Conservation (phyloP, 2,797 vertebrate species). For the Gymnoscopelus braueri region DNA sequence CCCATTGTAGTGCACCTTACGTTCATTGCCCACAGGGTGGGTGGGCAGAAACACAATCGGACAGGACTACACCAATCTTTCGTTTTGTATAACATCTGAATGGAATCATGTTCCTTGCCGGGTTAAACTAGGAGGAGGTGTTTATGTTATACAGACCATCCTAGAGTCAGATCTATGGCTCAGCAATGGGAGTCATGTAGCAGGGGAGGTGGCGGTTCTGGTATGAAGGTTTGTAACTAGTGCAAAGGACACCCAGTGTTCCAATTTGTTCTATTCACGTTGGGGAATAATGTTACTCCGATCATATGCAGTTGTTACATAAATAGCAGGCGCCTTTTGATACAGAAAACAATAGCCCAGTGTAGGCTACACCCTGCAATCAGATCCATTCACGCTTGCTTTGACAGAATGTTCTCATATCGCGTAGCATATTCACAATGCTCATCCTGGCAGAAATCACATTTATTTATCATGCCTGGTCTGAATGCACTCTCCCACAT, state of each 20-base stretch:
- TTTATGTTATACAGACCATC: not conserved
- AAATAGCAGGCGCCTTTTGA: constrained; percentile 13
- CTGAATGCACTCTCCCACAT: constrained; percentile 45
- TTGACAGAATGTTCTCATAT: constrained; percentile 15
- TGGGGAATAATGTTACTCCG: too few relatives aligned
- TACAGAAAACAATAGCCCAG: constrained; percentile 9
- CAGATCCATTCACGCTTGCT: constrained; percentile 22
- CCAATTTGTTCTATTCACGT: too few relatives aligned
- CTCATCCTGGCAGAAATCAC: constrained; percentile 34
- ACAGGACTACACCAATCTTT: constrained; percentile 23
- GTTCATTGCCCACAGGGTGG: constrained; percentile 51
- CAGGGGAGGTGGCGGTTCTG: not conserved
- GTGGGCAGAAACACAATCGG: constrained; percentile 60
- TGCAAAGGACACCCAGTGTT: too few relatives aligned
- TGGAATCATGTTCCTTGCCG: constrained; percentile 33
- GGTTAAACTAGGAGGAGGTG: constrained; percentile 24
- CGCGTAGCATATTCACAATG: constrained; percentile 34
- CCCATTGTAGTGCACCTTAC: constrained; percentile 66
- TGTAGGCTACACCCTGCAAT: constrained; percentile 12
- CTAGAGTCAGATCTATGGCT: constrained; percentile 27
- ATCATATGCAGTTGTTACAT: too few relatives aligned
- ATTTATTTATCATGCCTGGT: constrained; percentile 35
- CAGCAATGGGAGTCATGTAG: not conserved
- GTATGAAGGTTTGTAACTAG: too few relatives aligned
- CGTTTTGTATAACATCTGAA: constrained; percentile 5